A percentile compares a stretch with the other conserved stretches of the same genome.
Evolutionary conservation across 1,140 invertebrate genomes (phyloP).

Genomic region (Neodiprion virginianus): DNA sequence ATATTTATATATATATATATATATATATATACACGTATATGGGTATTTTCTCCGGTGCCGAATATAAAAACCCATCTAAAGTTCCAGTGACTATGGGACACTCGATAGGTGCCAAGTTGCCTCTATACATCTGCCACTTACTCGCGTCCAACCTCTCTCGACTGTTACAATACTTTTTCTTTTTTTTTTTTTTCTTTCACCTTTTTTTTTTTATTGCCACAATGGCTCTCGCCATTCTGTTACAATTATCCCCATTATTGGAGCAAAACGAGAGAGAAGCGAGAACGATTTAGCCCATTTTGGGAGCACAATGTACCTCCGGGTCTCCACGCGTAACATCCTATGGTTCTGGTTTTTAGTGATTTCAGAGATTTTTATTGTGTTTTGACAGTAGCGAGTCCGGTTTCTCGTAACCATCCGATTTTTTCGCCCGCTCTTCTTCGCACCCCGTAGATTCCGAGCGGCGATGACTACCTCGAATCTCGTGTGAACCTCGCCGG

Average conservation of each 20-base stretch:
- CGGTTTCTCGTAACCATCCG: constrained; percentile 24
- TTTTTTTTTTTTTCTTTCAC: constrained; percentile 15
- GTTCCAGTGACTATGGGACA: neutral
- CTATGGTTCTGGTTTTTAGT: constrained; percentile 2
- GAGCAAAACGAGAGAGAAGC: constrained; percentile 12
- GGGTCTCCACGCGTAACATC: neutral
- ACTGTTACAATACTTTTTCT: constrained; percentile 24
- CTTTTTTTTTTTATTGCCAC: constrained; percentile 21
- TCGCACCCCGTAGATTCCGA: constrained; percentile 2
- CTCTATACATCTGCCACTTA: constrained; percentile 39
- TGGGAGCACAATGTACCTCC: constrained; percentile 20
- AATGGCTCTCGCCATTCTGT: constrained; percentile 35
- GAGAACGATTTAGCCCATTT: constrained; percentile 29
- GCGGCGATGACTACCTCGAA: neutral
- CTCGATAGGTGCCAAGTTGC: constrained; percentile 30
- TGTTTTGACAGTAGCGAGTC: constrained; percentile 31
- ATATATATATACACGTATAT: too few species aligned
- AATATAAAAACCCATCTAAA: too few species aligned
- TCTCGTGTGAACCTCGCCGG: neutral
- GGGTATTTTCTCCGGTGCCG: too few species aligned
- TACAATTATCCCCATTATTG: constrained; percentile 35
- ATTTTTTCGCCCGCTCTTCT: neutral
- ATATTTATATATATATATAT: too few species aligned
- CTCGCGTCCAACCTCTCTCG: constrained; percentile 19
- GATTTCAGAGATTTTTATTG: constrained; percentile 28